These are phyloP conservation scores for Catharus minimus DNA, from an alignment of 2,113 vertebrate genomes.

Conservation along the genomic window DNA sequence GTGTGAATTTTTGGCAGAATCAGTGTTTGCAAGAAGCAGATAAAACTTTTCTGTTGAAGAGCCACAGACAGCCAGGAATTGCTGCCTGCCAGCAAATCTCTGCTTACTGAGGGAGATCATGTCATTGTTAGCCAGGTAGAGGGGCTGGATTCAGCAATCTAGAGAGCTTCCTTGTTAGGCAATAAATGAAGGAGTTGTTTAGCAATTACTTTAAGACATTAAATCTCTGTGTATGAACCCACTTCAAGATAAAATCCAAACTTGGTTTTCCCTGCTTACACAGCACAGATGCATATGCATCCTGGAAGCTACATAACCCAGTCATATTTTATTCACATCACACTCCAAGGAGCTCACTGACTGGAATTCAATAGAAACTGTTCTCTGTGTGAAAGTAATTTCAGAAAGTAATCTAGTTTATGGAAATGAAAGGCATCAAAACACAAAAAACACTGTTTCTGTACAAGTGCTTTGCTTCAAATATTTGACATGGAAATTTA, in stretches of 20 bases:
- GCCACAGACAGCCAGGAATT: constrained; percentile 55
- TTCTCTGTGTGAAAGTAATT: constrained; percentile 87
- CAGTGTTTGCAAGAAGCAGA: constrained; percentile 76
- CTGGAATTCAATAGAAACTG: constrained; percentile 84
- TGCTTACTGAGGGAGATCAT: constrained; percentile 62
- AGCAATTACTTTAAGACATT: constrained; percentile 65
- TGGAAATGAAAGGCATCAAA: constrained; percentile 88
- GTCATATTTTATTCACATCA: constrained; percentile 82
- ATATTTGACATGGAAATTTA: constrained; percentile 89
- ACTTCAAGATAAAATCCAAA: constrained; percentile 70
- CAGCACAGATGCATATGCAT: constrained; percentile 37
- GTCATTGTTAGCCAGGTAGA: constrained; percentile 73
- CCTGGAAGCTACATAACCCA: constrained; percentile 56
- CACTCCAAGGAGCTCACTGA: constrained; percentile 83
- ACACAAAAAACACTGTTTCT: constrained; percentile 84
- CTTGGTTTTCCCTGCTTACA: constrained; percentile 53
- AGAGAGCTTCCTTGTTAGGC: constrained; percentile 56
- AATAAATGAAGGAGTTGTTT: constrained; percentile 66
- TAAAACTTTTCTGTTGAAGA: constrained; percentile 74
- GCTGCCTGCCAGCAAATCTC: constrained; percentile 77
- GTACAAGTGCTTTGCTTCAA: constrained; percentile 83
- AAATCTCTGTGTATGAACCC: constrained; percentile 54
- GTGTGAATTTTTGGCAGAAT: constrained; percentile 71
- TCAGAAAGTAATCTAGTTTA: constrained; percentile 89
- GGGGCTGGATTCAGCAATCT: constrained; percentile 32